A percentile compares a stretch with the other conserved stretches of the same genome.
phyloP scores from a whole-genome alignment of 2,113 vertebrate species.

The Lepus americanus region DNA sequence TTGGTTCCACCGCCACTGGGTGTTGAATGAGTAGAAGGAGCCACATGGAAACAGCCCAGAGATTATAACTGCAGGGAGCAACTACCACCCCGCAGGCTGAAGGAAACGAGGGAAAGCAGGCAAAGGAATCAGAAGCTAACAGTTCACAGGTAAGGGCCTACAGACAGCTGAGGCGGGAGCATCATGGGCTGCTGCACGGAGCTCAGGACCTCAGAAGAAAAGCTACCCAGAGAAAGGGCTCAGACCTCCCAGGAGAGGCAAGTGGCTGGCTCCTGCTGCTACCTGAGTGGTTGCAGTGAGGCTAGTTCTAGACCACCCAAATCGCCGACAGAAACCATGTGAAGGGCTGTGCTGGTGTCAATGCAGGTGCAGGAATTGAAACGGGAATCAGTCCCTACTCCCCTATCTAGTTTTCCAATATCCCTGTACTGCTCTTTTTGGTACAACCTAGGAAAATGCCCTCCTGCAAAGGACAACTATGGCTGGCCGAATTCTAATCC shows the following conservation, averaged over 20 bases:
- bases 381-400: not conserved
- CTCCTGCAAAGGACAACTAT: not conserved
- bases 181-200: not conserved
- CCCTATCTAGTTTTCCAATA: not conserved
- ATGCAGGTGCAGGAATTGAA: not conserved
- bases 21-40: not conserved
- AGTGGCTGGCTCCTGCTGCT: not conserved
- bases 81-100: not conserved
- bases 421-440: not conserved
- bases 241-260: not conserved
- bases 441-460: not conserved
- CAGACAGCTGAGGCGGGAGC: not conserved
- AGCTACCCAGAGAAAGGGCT: not conserved
- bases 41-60: not conserved
- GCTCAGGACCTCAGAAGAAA: not conserved
- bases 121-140: not conserved
- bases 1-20: not conserved
- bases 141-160: not conserved
- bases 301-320: not conserved
- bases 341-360: not conserved
- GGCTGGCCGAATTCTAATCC: not conserved
- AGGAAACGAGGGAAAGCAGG: not conserved
- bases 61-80: not conserved
- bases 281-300: not conserved
- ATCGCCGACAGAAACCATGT: not conserved